These are phyloP conservation scores for Eucidaris tribuloides DNA, from an alignment of 35 echinoderm and acorn worm genomes.

Conservation along the genomic window DNA sequence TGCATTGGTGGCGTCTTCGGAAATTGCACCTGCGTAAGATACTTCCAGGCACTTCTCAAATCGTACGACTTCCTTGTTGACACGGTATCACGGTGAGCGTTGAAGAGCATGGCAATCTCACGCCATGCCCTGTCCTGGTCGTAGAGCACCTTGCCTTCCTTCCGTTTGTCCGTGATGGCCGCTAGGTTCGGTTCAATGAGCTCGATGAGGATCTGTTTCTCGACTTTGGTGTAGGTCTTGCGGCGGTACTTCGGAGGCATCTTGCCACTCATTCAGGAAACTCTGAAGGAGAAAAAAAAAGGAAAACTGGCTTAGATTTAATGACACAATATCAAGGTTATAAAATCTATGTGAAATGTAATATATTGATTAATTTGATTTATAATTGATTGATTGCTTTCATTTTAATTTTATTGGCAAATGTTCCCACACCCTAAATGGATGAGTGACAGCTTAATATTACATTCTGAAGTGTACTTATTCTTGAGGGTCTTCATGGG, in stretches of 20 bases:
- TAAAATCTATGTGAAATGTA: too few relatives aligned
- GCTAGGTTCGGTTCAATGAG: constrained; percentile 5
- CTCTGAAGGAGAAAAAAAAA: too few relatives aligned
- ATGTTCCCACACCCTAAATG: too few relatives aligned
- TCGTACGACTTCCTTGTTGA: not conserved
- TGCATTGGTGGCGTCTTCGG: constrained; percentile 6
- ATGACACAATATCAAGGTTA: too few relatives aligned
- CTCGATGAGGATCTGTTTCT: constrained; percentile 20
- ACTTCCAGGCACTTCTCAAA: constrained; percentile 9
- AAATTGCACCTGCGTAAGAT: constrained; percentile 6
- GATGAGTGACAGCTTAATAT: too few relatives aligned
- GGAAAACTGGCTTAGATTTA: too few relatives aligned
- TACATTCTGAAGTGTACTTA: too few relatives aligned
- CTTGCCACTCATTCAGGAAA: not conserved
- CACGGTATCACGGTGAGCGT: constrained; percentile 15
- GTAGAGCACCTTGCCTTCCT: constrained; percentile 13
- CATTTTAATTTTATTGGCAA: too few relatives aligned
- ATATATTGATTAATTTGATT: too few relatives aligned
- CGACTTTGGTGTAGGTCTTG: constrained; percentile 21
- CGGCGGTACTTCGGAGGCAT: constrained; percentile 17
- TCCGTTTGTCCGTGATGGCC: constrained; percentile 11
- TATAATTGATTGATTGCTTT: too few relatives aligned
- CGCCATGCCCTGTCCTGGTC: not conserved
- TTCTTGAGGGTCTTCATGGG: too few relatives aligned
- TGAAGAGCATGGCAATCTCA: constrained; percentile 12